phyloP scores from a whole-genome alignment of 2,888 invertebrate species.

The Drosophila subquinaria region DNA sequence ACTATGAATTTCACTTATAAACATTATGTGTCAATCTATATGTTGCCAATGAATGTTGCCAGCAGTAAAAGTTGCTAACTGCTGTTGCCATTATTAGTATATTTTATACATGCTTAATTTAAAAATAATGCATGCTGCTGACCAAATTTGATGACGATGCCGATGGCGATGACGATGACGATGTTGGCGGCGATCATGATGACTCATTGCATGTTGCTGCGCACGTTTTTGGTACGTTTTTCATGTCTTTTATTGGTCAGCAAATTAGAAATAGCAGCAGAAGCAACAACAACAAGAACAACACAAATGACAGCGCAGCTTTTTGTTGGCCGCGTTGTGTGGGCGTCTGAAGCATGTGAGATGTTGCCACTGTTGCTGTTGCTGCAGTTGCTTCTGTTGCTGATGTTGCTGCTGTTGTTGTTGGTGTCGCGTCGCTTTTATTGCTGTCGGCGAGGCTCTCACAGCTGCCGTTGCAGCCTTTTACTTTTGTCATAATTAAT shows the following conservation, averaged over 20 bases:
- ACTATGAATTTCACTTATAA: neutral
- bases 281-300: conserved; percentile 5
- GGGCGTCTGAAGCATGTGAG: conserved; percentile 55
- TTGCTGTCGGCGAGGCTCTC: conserved; percentile 36
- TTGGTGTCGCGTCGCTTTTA: conserved; percentile 22
- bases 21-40: neutral
- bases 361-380: conserved; percentile 15
- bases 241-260: conserved; percentile 55
- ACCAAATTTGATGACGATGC: conserved; percentile 24
- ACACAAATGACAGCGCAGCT: conserved; percentile 53
- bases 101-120: neutral
- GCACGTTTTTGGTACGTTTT: conserved; percentile 33
- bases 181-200: conserved; percentile 32
- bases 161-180: conserved; percentile 10
- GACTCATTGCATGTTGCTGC: conserved; percentile 51
- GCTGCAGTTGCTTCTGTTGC: neutral
- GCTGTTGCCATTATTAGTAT: neutral
- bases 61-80: neutral
- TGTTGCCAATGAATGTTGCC: conserved; percentile 35
- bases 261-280: conserved; percentile 65
- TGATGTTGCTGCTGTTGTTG: conserved; percentile 19
- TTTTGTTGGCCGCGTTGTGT: conserved; percentile 42
- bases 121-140: conserved; percentile 6
- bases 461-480: conserved; percentile 48
- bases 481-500: conserved; percentile 75